phyloP scores from a whole-genome alignment of 2,113 vertebrate species.

The Sander vitreus region DNA sequence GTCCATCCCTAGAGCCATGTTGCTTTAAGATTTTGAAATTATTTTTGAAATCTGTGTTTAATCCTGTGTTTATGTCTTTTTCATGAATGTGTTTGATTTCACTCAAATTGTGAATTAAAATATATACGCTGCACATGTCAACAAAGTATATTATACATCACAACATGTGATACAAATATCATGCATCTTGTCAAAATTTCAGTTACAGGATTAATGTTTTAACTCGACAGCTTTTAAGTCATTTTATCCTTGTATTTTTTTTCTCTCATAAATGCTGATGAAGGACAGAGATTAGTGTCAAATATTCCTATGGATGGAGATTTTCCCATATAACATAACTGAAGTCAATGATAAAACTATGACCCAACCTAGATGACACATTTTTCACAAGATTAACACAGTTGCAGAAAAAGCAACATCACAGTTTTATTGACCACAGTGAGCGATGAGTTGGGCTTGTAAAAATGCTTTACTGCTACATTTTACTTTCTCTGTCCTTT shows the following conservation, averaged over 20 bases:
- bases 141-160: neutral
- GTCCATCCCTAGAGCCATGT: neutral
- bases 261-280: neutral
- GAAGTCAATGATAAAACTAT: neutral
- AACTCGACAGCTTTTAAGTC: neutral
- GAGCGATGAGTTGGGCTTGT: constrained; percentile 24
- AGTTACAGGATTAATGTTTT: constrained; percentile 14
- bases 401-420: constrained; percentile 41
- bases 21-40: too few relatives aligned
- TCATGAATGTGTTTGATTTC: neutral
- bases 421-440: constrained; percentile 56
- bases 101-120: neutral
- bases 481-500: constrained; percentile 21
- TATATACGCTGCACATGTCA: neutral
- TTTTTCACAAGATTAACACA: neutral
- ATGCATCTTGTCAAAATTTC: neutral
- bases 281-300: neutral
- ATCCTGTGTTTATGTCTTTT: neutral
- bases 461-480: constrained; percentile 40
- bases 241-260: neutral
- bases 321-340: neutral
- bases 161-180: constrained; percentile 25
- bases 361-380: neutral
- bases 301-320: neutral
- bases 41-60: neutral